Evolutionary conservation across 2,797 vertebrate species (phyloP).

Genomic region (Chelon labrosus): DNA sequence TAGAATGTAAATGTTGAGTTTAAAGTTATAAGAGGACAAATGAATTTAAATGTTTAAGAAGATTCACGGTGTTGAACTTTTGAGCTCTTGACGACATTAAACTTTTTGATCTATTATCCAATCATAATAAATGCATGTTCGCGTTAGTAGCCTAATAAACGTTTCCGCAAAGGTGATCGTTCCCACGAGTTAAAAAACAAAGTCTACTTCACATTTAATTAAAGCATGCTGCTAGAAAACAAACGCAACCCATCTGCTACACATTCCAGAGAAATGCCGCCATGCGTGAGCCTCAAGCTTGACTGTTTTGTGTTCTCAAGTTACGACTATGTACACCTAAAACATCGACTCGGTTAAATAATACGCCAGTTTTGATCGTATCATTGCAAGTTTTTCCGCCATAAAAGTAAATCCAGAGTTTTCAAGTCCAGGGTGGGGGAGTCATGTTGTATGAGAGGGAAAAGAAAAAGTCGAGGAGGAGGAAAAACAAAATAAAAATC

Average conservation of each 20-base stretch:
- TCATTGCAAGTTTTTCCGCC: neutral
- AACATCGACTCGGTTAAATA: rapidly evolving
- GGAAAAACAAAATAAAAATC: slow-evolving; percentile 4
- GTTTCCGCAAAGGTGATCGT: too few species aligned
- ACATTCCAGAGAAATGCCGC: slow-evolving; percentile 67
- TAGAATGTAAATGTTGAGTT: slow-evolving; percentile 1
- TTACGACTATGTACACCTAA: neutral
- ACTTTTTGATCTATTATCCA: too few species aligned
- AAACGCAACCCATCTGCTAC: slow-evolving; percentile 40
- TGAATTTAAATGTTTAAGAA: neutral
- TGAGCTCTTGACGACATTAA: neutral
- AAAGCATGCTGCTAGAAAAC: slow-evolving; percentile 46
- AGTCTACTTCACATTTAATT: slow-evolving; percentile 13
- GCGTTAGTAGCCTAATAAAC: too few species aligned
- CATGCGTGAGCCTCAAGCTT: slow-evolving; percentile 40
- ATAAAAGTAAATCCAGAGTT: slow-evolving; percentile 55
- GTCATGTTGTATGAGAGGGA: slow-evolving; percentile 31
- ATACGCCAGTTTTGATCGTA: neutral
- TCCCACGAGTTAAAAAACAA: too few species aligned
- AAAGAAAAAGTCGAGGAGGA: slow-evolving; percentile 3
- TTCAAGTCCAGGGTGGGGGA: slow-evolving; percentile 50
- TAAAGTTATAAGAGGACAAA: neutral
- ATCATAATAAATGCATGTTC: too few species aligned
- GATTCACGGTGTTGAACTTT: neutral
- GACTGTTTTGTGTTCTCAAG: neutral